A percentile compares a stretch with the other conserved stretches of the same genome.
Evolutionary conservation across 2,113 vertebrate species (phyloP).

Genomic region (Gallinago media): DNA sequence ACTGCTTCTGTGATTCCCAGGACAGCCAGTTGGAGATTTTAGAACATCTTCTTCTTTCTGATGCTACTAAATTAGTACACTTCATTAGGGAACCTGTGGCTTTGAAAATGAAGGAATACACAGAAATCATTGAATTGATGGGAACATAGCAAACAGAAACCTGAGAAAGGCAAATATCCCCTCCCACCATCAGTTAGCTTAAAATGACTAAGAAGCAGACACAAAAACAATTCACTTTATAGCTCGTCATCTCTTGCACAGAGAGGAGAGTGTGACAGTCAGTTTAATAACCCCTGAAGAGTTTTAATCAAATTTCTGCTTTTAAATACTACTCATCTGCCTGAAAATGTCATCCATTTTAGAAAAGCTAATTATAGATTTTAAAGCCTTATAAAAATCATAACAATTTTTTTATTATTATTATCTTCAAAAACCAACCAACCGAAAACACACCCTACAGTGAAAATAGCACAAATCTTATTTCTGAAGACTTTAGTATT

Average conservation of each 20-base stretch:
- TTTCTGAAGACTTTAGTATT: background rate
- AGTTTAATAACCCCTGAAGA: slow-evolving; percentile 17
- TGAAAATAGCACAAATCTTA: background rate
- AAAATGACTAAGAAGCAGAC: background rate
- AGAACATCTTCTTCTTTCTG: slow-evolving; percentile 43
- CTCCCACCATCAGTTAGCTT: background rate
- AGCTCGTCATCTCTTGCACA: background rate
- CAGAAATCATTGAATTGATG: background rate
- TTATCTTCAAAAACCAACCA: background rate
- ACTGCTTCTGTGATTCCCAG: slow-evolving; percentile 52
- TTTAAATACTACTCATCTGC: slow-evolving; percentile 10
- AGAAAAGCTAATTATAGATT: slow-evolving; percentile 13
- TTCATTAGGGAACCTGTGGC: background rate
- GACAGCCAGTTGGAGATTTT: slow-evolving; percentile 11
- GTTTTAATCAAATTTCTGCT: slow-evolving; percentile 17
- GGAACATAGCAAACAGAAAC: background rate
- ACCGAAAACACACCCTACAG: background rate
- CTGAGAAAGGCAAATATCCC: background rate
- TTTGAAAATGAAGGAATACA: background rate
- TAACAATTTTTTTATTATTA: background rate
- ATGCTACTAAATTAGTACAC: background rate
- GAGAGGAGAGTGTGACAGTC: background rate
- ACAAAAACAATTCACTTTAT: background rate
- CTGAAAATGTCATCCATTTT: background rate
- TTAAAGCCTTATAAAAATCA: background rate